Conservation (phyloP, 2,888 invertebrate genomes). For the Drosophila vallismaia region DNA sequence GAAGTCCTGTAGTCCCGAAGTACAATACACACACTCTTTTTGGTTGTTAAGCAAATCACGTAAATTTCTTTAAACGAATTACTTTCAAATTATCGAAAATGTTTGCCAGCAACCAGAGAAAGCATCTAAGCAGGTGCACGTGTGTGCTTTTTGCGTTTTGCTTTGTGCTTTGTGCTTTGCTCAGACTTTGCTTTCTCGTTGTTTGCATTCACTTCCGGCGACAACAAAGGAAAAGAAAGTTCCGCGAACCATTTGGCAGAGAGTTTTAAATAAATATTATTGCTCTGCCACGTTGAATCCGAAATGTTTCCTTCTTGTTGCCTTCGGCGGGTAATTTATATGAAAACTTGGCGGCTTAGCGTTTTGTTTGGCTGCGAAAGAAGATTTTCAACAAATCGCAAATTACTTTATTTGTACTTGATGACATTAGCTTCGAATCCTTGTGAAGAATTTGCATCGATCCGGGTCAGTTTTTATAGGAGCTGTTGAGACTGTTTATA, state of each 20-base stretch:
- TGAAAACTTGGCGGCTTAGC: slow-evolving; percentile 61
- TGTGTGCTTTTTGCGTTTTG: slow-evolving; percentile 27
- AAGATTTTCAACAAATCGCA: neutral
- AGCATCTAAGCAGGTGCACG: slow-evolving; percentile 21
- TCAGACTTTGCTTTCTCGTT: neutral
- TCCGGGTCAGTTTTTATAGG: slow-evolving; percentile 23
- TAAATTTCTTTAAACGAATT: slow-evolving; percentile 70
- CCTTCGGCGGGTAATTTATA: slow-evolving; percentile 63
- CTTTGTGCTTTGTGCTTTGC: slow-evolving; percentile 1
- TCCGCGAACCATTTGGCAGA: slow-evolving; percentile 30
- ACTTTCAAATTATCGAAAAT: slow-evolving; percentile 70
- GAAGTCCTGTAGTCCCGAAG: neutral
- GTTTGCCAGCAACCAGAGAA: slow-evolving; percentile 3
- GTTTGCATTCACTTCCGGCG: slow-evolving; percentile 20
- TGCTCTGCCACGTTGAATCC: slow-evolving; percentile 38
- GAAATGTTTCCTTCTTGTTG: slow-evolving; percentile 28
- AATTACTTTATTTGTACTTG: neutral
- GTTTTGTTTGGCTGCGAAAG: slow-evolving; percentile 6
- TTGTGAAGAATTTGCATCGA: neutral
- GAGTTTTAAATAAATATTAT: slow-evolving; percentile 71
- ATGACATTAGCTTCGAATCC: neutral
- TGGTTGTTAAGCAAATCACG: slow-evolving; percentile 74
- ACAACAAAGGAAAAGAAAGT: slow-evolving; percentile 19
- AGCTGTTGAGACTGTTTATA: slow-evolving; percentile 52
- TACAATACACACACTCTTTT: slow-evolving; percentile 39